Evolutionary conservation across 2,113 vertebrate species (phyloP).

Genomic region (Syrmaticus mikado): DNA sequence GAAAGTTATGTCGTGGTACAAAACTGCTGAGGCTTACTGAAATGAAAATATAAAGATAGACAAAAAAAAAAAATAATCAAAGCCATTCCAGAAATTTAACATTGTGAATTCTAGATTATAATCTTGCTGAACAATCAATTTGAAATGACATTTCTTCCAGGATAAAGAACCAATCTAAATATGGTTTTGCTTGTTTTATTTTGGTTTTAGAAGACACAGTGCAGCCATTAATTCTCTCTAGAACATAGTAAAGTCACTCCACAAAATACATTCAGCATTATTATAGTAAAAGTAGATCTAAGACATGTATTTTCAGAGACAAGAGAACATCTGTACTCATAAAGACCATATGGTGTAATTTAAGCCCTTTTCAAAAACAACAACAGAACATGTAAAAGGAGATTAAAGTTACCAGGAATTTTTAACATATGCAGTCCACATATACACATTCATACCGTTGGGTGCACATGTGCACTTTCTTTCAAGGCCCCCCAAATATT

Average conservation of each 20-base stretch:
- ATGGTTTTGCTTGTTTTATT: not conserved
- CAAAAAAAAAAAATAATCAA: not conserved
- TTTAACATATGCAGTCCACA: conserved; percentile 14
- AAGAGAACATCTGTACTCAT: not conserved
- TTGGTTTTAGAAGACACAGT: not conserved
- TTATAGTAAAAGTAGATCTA: not conserved
- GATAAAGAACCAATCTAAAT: not conserved
- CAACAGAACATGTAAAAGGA: not conserved
- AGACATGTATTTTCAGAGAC: not conserved
- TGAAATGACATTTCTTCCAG: not conserved
- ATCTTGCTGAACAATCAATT: not conserved
- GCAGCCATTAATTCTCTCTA: not conserved
- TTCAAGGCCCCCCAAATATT: not conserved
- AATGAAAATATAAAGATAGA: conserved; percentile 41
- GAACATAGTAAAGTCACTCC: not conserved
- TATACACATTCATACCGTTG: not conserved
- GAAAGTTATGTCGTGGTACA: conserved; percentile 90
- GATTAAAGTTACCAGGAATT: not conserved
- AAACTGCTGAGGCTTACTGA: conserved; percentile 97
- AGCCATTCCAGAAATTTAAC: not conserved
- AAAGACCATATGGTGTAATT: not conserved
- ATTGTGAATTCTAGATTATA: not conserved
- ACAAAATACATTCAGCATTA: not conserved
- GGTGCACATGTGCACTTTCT: not conserved
- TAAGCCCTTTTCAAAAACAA: not conserved